A percentile compares a stretch with the other conserved stretches of the same genome.
Evolutionary conservation across 2,113 vertebrate species (phyloP).

Genomic region (Colius striatus): DNA sequence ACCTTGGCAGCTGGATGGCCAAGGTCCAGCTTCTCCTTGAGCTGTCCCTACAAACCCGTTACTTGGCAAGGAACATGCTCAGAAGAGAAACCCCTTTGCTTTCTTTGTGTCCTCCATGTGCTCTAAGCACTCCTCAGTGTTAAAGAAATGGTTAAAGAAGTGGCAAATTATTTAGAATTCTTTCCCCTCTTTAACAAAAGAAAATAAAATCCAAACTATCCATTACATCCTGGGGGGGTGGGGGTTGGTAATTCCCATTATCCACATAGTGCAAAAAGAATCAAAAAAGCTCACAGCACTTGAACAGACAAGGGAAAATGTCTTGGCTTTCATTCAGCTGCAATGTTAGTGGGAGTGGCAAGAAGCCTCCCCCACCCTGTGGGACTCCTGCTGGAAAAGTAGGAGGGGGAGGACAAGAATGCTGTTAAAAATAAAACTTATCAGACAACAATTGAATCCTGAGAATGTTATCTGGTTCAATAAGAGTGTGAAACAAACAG

Average conservation of each 20-base stretch:
- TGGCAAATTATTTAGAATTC: neutral
- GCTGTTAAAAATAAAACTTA: constrained; percentile 76
- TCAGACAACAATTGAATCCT: constrained; percentile 61
- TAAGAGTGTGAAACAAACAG: constrained; percentile 59
- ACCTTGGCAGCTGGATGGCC: constrained; percentile 35
- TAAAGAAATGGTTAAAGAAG: neutral
- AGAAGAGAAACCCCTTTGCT: neutral
- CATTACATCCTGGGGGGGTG: neutral
- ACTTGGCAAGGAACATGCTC: neutral
- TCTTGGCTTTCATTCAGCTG: neutral
- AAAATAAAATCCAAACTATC: neutral
- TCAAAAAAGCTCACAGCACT: neutral
- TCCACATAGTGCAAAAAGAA: neutral
- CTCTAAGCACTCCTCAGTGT: neutral
- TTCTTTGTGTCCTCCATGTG: neutral
- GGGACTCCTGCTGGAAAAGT: constrained; percentile 8
- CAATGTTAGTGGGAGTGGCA: neutral
- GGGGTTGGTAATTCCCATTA: neutral
- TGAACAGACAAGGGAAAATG: neutral
- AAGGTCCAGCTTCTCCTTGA: constrained; percentile 20
- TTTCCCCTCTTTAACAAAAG: neutral
- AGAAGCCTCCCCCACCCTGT: neutral
- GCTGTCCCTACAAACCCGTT: neutral
- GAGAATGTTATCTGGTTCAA: constrained; percentile 74
- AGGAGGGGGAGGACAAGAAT: constrained; percentile 41